Conservation (phyloP, 2,888 invertebrate genomes). For the Pecten maximus region DNA sequence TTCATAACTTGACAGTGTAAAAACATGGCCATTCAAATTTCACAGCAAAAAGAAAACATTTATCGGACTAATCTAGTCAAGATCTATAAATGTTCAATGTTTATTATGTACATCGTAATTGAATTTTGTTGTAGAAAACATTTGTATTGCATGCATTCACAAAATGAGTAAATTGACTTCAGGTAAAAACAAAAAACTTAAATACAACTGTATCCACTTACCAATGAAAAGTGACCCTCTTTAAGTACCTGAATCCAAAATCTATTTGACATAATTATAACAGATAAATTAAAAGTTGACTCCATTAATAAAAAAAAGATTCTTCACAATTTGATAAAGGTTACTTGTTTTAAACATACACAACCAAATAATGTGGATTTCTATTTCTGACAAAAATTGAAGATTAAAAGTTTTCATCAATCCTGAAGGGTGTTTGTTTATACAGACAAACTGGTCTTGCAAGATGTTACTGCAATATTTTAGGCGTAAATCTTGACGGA, state of each 20-base stretch:
- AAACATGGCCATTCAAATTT: neutral
- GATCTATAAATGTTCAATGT: neutral
- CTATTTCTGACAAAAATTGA: too few species aligned
- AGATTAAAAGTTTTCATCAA: too few species aligned
- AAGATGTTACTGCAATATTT: too few species aligned
- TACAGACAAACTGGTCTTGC: too few species aligned
- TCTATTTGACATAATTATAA: too few species aligned
- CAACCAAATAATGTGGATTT: neutral
- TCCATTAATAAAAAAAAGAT: too few species aligned
- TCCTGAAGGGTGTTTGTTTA: too few species aligned
- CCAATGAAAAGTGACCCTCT: neutral
- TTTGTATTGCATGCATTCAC: neutral
- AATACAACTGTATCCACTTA: neutral
- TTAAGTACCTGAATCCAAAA: neutral
- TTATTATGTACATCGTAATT: neutral
- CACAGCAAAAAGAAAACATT: neutral
- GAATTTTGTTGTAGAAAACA: neutral
- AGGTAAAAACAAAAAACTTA: neutral
- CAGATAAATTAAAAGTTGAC: too few species aligned
- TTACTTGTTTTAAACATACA: neutral
- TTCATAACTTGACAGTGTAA: neutral
- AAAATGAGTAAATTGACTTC: neutral
- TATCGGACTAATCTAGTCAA: neutral
- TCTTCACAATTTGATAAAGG: neutral
- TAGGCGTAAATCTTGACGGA: too few species aligned